Evolutionary conservation across 2,888 invertebrate species (phyloP), one percentile per base, ranked within the genome.

Genomic region (Drosophila paranaensis): DNA sequence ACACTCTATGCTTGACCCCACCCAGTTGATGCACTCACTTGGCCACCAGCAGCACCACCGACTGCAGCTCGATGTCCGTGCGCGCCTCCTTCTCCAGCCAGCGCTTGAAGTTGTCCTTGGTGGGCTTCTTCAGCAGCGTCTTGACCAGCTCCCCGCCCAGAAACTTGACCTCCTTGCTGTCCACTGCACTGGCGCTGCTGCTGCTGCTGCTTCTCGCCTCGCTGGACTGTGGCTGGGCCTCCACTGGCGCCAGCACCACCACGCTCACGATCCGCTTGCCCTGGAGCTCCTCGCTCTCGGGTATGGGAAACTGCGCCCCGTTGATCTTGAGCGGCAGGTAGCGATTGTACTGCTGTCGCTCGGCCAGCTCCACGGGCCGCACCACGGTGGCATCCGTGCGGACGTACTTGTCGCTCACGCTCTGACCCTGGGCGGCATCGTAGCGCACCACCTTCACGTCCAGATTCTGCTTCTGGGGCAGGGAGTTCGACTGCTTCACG

Each of bases 401-500:
- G 42, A 97, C 94, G 88, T 96, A 96, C 61, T 95, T 94, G 48
- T 95, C 95, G 43, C 96, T 96, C 55, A 97, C 93, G 65, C 96
- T 96, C 93, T 96, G 95, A 48, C 94, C 94, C 72, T 96, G 96
- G 87, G 95, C 94, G 3, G 96, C 96, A 92, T 97, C 95, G 86
- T 96, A 97, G 84, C 95, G 96, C 10, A 97, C 97, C 54, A 97
- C 97, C 94, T 97, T 97, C 94, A 97, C 96, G 93, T 97, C 96
- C 48, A 96, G 95, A 62, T 95, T 94, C 90, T 95, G 95, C 55
- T 94, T 94, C 88, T 91, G 94, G 2, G 93, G 90, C 79, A 93
- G 43, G 0, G 90, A 83, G 42, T 82, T 89, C 10, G 66, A 65
- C 55, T 91, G 77, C 71, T 92, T 93, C 3, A 89, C 89, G 90